Percentiles rank a stretch among this genome's conserved stretches.
Evolutionary conservation across 1,140 invertebrate species (phyloP).

Genomic region (Sipha flava): DNA sequence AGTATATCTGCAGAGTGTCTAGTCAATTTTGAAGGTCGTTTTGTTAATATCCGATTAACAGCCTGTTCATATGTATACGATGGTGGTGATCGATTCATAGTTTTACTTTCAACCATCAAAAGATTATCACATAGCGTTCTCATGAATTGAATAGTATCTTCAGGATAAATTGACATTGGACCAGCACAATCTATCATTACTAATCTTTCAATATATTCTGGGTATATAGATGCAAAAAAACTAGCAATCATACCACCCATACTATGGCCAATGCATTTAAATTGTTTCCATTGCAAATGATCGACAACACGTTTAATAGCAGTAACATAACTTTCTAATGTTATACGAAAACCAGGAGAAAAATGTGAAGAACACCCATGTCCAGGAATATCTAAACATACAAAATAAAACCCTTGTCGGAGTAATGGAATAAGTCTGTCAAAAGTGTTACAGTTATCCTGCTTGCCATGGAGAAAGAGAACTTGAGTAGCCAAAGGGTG

Average conservation of each 20-base stretch:
- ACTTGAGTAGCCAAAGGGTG: constrained; percentile 46
- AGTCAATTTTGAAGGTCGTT: constrained; percentile 40
- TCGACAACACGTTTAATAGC: constrained; percentile 49
- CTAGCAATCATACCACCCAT: constrained; percentile 48
- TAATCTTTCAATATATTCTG: constrained; percentile 47
- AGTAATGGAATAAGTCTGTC: constrained; percentile 53
- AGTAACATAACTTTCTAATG: constrained; percentile 46
- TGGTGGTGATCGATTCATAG: constrained; percentile 39
- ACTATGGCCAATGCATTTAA: constrained; percentile 52
- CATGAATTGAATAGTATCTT: constrained; percentile 40
- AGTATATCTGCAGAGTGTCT: constrained; percentile 46
- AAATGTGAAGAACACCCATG: constrained; percentile 59
- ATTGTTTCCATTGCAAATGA: constrained; percentile 51
- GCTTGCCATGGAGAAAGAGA: constrained; percentile 54
- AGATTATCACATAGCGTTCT: constrained; percentile 39
- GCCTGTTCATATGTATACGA: constrained; percentile 49
- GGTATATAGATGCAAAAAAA: constrained; percentile 47
- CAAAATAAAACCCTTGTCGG: constrained; percentile 51
- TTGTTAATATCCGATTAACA: constrained; percentile 43
- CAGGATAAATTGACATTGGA: constrained; percentile 38
- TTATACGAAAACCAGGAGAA: constrained; percentile 47
- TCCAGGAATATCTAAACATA: constrained; percentile 59
- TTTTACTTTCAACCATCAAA: constrained; percentile 16
- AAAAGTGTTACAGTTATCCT: constrained; percentile 60
- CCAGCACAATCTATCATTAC: constrained; percentile 49